Evolutionary conservation across 2,113 vertebrate species (phyloP), one percentile per base, ranked within the genome.

Genomic region (Tetraodon nigroviridis): DNA sequence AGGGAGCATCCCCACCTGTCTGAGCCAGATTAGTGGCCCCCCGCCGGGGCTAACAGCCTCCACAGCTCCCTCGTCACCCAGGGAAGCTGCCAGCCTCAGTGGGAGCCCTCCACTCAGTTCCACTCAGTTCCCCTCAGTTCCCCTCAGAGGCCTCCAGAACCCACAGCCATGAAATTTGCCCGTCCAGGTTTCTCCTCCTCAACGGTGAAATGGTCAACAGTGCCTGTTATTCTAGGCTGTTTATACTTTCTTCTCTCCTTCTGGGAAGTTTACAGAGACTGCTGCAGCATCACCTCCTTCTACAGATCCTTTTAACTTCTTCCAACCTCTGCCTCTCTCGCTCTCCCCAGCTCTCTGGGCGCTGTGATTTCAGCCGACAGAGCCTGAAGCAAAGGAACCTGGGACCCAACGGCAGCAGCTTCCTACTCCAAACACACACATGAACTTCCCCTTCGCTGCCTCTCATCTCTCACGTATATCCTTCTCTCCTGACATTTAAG

Each of bases 401-500:
- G 64, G 75, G 48, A 63, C 61, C 58, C n/a, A 59, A 45, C 29
- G 7, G 55, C 78, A 63, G 55, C 62, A 72, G 11, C 32, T 37
- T 37, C 32, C 12, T 68, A 57, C n/a, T 73, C 60, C 59, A 5
- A 7, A 24, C 27, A 58, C 64, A 75, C 32, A 11, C 32, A 27
- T 5, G 24, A 27, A 27, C 24, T 6, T 27, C 44, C 70, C 52
- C 44, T 0, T 0, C n/a, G 18, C 1, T 17, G 22, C 21, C 2
- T 18, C n/a, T 2, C 58, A 1, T 11, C 4, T 32, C 48, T 14
- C 11, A 15, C 51, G 16, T 53, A 11, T 15, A n/a, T 22, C 22
- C 29, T 27, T 50, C 11, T 54, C 63, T 62, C 52, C 58, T 73
- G 71, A 82, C 79, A 79, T 84, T 86, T 82, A 70, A 16, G 57